Conservation (phyloP, 2,113 vertebrate genomes). For the Corapipo altera region DNA sequence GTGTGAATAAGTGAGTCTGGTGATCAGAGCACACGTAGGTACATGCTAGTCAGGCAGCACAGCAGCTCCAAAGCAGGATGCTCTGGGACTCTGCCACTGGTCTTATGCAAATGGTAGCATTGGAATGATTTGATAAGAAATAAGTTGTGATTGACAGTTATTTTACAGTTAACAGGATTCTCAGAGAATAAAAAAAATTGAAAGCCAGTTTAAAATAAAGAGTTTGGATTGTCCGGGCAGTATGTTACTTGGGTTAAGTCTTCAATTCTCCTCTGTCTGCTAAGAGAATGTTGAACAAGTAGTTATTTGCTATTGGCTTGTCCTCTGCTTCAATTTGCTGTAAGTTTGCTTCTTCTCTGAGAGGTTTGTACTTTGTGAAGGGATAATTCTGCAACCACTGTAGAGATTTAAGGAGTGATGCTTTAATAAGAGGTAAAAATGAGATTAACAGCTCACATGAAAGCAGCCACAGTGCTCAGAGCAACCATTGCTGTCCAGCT, state of each 20-base stretch:
- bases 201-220: neutral
- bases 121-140: neutral
- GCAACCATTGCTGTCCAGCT: neutral
- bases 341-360: neutral
- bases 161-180: neutral
- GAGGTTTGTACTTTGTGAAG: neutral
- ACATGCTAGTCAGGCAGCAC: neutral
- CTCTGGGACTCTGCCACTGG: neutral
- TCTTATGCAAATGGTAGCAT: rapidly evolving
- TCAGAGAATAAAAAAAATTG: neutral
- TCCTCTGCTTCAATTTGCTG: neutral
- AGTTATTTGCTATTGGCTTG: neutral
- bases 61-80: neutral
- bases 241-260: neutral
- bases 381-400: neutral
- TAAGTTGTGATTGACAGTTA: neutral
- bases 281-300: rapidly evolving
- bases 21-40: neutral
- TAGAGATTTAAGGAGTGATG: neutral
- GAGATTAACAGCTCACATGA: neutral
- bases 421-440: neutral
- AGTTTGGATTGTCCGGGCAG: neutral
- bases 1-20: neutral
- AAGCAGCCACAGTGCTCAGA: neutral
- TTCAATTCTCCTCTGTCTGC: neutral